Conservation (phyloP, 2,888 invertebrate species). For the Venusia cambrica region DNA sequence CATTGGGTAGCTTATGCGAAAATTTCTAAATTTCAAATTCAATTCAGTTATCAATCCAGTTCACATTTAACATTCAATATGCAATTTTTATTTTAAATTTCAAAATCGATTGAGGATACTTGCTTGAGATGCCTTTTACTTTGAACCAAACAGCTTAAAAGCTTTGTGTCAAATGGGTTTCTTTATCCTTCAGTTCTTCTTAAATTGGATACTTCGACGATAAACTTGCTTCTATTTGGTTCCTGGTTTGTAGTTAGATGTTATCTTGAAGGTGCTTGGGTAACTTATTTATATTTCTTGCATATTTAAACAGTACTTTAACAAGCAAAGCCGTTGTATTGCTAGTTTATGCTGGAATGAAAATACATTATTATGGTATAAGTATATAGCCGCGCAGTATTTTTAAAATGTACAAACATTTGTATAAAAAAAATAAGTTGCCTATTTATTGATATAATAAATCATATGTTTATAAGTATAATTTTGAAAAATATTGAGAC, state of each 20-base stretch:
- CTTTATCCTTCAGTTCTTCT: conserved; percentile 26
- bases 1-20: no score
- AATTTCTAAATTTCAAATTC: no score
- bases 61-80: conserved; percentile 32
- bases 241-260: conserved; percentile 44
- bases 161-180: conserved; percentile 13
- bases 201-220: conserved; percentile 32
- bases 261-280: conserved; percentile 37
- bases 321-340: background rate
- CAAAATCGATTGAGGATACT: conserved; percentile 42
- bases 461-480: background rate
- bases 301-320: background rate
- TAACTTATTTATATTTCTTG: conserved; percentile 13
- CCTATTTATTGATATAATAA: background rate
- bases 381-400: conserved; percentile 12
- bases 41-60: conserved; percentile 22
- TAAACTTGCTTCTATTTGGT: conserved; percentile 36
- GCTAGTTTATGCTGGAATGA: background rate
- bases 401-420: conserved; percentile 1
- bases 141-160: conserved; percentile 34
- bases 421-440: no score
- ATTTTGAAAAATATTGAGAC: conserved; percentile 56
- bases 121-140: conserved; percentile 51
- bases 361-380: conserved; percentile 11
- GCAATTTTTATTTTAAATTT: conserved; percentile 26